A percentile compares a stretch with the other conserved stretches of the same genome.
phyloP scores from a whole-genome alignment of 1,140 invertebrate genomes.

The Amyelois transitella region DNA sequence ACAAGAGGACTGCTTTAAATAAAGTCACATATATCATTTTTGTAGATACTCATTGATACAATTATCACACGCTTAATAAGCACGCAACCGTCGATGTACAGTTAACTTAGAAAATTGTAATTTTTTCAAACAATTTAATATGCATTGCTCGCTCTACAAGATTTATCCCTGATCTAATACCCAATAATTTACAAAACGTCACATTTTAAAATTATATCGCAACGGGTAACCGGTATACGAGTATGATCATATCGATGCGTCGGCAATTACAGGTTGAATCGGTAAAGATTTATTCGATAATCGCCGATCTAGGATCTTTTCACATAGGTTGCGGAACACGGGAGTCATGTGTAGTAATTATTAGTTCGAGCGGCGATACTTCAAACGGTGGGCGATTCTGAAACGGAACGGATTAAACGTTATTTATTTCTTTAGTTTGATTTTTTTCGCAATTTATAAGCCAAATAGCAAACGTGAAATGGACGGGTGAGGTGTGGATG shows the following conservation, averaged over 20 bases:
- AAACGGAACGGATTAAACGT: not conserved
- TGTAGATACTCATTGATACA: not conserved
- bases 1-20: too few relatives aligned
- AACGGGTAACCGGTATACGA: slow-evolving; percentile 21
- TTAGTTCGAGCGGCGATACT: slow-evolving; percentile 14
- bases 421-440: not conserved
- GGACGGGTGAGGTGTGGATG: too few relatives aligned
- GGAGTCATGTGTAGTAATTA: slow-evolving; percentile 53
- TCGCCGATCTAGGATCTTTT: slow-evolving; percentile 38
- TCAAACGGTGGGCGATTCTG: slow-evolving; percentile 17
- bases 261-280: slow-evolving; percentile 54
- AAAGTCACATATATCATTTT: not conserved
- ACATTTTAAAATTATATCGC: slow-evolving; percentile 51
- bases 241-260: slow-evolving; percentile 30
- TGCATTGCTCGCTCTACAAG: slow-evolving; percentile 23
- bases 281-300: slow-evolving; percentile 61
- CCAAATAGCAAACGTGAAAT: too few relatives aligned
- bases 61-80: not conserved
- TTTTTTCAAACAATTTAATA: slow-evolving; percentile 21
- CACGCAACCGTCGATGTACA: not conserved
- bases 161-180: slow-evolving; percentile 40
- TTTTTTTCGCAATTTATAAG: too few relatives aligned
- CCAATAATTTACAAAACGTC: slow-evolving; percentile 45
- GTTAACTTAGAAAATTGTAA: not conserved
- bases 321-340: slow-evolving; percentile 41